Conservation (phyloP, 2,797 vertebrate species). For the Onychomys torridus region DNA sequence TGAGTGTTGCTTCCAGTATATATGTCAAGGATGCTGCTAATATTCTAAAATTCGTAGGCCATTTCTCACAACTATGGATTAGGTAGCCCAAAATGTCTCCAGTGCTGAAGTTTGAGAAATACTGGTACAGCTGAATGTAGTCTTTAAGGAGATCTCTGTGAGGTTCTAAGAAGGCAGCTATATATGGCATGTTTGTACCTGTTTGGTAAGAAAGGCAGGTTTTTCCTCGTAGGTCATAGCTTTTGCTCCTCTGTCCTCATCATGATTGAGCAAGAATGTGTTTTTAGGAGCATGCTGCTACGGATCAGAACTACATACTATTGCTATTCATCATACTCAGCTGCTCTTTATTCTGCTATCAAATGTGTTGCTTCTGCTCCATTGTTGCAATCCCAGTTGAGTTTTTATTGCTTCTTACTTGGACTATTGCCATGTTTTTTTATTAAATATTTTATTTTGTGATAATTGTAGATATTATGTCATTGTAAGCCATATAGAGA, state of each 20-base stretch:
- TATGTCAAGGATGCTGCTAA: not conserved
- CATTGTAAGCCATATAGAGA: slow-evolving; percentile 36
- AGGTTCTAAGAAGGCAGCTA: slow-evolving; percentile 48
- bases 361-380: slow-evolving; percentile 16
- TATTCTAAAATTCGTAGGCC: not conserved
- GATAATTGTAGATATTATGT: slow-evolving; percentile 23
- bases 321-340: not conserved
- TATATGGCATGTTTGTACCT: slow-evolving; percentile 52
- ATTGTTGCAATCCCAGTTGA: not conserved
- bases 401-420: slow-evolving; percentile 49
- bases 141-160: slow-evolving; percentile 55
- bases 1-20: not conserved
- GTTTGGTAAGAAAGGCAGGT: slow-evolving; percentile 45
- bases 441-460: slow-evolving; percentile 30
- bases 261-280: slow-evolving; percentile 31
- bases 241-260: slow-evolving; percentile 26
- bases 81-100: not conserved
- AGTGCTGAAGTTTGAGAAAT: slow-evolving; percentile 48
- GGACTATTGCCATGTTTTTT: not conserved
- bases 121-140: not conserved
- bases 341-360: slow-evolving; percentile 22
- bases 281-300: slow-evolving; percentile 45
- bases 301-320: not conserved
- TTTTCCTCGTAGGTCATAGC: slow-evolving; percentile 56
- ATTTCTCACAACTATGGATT: not conserved